Evolutionary conservation across 2,113 vertebrate genomes (phyloP).

Genomic region (Dicrurus megarhynchus): DNA sequence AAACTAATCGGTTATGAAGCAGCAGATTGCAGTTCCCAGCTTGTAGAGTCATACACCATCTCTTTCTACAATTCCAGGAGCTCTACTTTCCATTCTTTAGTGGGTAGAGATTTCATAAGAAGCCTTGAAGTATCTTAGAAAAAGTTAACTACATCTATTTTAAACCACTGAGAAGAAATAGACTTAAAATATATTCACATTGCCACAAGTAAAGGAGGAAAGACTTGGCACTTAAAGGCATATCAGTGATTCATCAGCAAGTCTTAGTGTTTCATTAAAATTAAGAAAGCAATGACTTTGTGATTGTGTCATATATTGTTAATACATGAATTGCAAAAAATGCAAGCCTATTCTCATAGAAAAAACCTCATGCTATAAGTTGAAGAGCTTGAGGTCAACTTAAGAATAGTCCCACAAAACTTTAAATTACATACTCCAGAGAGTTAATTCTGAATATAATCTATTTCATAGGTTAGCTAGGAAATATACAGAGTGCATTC

Average conservation of each 20-base stretch:
- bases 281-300: not conserved
- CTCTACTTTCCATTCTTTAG: not conserved
- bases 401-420: not conserved
- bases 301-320: not conserved
- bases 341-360: not conserved
- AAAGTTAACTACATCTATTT: not conserved
- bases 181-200: not conserved
- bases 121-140: not conserved
- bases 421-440: not conserved
- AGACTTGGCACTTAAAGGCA: not conserved
- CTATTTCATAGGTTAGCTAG: not conserved
- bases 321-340: not conserved
- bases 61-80: not conserved
- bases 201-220: not conserved
- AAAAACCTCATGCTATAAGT: rapidly evolving
- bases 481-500: not conserved
- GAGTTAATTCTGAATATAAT: not conserved
- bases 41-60: not conserved
- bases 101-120: not conserved
- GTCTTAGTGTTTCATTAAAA: not conserved
- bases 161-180: not conserved
- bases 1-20: not conserved
- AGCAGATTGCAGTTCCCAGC: not conserved
- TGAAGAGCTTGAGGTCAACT: not conserved
- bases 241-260: not conserved